These are phyloP conservation scores for Globicephala melas DNA, from an alignment of 2,113 vertebrate species.

Conservation along the genomic window DNA sequence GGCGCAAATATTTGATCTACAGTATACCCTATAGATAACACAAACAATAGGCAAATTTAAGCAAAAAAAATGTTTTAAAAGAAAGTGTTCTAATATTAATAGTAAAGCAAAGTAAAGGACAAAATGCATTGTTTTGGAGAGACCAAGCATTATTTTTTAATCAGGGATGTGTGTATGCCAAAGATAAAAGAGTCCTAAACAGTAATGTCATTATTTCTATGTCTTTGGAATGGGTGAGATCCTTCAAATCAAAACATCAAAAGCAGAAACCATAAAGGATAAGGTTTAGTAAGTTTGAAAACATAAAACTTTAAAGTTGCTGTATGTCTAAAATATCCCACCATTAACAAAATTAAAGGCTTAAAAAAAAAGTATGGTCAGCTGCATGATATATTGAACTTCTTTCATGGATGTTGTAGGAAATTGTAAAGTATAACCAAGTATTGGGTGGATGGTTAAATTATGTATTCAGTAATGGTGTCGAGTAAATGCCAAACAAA, in stretches of 20 bases:
- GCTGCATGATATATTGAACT: not conserved
- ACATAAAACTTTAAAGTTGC: not conserved
- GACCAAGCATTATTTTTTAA: not conserved
- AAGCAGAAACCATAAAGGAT: not conserved
- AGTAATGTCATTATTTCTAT: not conserved
- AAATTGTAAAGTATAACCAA: not conserved
- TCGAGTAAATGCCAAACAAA: not conserved
- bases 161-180: not conserved
- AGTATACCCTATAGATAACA: not conserved
- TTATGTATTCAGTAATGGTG: not conserved
- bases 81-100: not conserved
- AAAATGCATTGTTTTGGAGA: not conserved
- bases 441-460: not conserved
- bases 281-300: not conserved
- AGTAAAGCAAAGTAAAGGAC: not conserved
- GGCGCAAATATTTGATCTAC: not conserved
- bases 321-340: not conserved
- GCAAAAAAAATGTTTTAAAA: not conserved
- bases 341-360: not conserved
- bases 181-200: not conserved
- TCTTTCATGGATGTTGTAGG: not conserved
- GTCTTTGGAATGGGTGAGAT: not conserved
- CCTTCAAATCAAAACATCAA: slow-evolving; percentile 10
- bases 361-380: not conserved
- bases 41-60: not conserved